Evolutionary conservation across 2,113 vertebrate species (phyloP), one percentile per base, ranked within the genome.

Genomic region (Promerops cafer): DNA sequence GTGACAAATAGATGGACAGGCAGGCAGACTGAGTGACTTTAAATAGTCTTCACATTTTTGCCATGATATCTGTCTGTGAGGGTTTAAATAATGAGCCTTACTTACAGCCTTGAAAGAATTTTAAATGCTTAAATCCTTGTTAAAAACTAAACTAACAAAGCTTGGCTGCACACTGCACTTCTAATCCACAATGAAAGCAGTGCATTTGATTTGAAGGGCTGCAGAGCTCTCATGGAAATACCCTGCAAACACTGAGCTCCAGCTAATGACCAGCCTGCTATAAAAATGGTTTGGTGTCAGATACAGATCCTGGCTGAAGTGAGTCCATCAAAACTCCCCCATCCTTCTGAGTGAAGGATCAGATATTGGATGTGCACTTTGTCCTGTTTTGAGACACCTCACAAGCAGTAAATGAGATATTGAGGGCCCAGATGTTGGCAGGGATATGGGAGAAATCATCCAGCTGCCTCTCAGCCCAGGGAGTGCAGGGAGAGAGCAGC

Each of bases 41-140:
- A 92, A 86, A 90, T 39, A 92, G 50, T 6, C 92, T 70, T 89
- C 86, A 28, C 92, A 56, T 87, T 84, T 95, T 66, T 52, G 56
- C 64, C 44, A 15, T 56, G 65, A 63, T 66, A 93, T 88, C 88
- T 90, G 72, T 44, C 83, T 60, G 69, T 27, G 21, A 44, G 68
- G 52, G 52, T 84, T 90, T 70, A 89, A 89, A 83, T 87, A 44
- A 49, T 37, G 76, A 77, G 64, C 89, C 69, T 92, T 83, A 50
- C 88, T 94, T 89, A 71, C 30, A 84, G 69, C 80, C 89, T 66
- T 66, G 64, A 77, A 91, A 71, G 77, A 90, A 96, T 95, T 91
- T 82, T 7, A 94, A 95, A 87, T 30, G 68, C 72, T 86, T 74
- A 83, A 94, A 84, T 78, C 80, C 76, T 40, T 87, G 30, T 89